Base-by-base conservation (phyloP, 2,113 vertebrate species). In the Ictidomys tridecemlineatus region DNA sequence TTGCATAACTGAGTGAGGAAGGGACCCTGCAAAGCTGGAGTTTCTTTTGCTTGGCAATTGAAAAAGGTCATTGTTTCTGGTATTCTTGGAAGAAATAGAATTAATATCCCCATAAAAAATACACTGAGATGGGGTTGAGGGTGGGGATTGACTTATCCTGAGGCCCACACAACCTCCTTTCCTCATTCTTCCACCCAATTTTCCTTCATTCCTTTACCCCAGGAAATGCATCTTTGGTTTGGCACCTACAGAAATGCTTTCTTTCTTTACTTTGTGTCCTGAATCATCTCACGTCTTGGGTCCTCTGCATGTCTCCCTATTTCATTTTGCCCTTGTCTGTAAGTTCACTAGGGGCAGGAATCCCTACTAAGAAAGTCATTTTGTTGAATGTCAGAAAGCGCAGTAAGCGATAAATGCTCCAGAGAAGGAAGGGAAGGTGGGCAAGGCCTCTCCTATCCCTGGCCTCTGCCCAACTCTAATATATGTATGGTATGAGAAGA, bases 61-160 rank as follows among this genome's bases (percentile, higher is more conserved):
- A 37, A 73, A 76, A 65, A 18, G 82, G 37, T 17, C 24, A 48
- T 48, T 58, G 39, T 48, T 78, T 84, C 93, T 94, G 79, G n/a
- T 89, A 74, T 53, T 91, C 78, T 74, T 70, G 89, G 70, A 63
- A 96, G 82, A 94, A 89, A 37, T 3, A 45, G 84, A 93, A 86
- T 37, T 58, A 77, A 34, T 58, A 77, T 16, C 84, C 70, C 82
- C 17, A 67, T 8, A 34, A 69, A 61, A 90, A 74, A 63, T 61
- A n/a, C 4, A 3, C 51, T 30, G 79, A 51, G n/a, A 14, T 42
- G 42, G 32, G 22, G 13, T 24, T n/a, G 51, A 42, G 34, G 56
- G 1, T 5, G 58, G 34, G 28, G 18, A 24, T 10, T 6, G 51
- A 72, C 45, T 91, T 79, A 26, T 56, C 91, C 13, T 22, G 20